These are phyloP conservation scores for Sphaerophoria rueppellii DNA, from an alignment of 2,888 invertebrate genomes.

Conservation along the genomic window DNA sequence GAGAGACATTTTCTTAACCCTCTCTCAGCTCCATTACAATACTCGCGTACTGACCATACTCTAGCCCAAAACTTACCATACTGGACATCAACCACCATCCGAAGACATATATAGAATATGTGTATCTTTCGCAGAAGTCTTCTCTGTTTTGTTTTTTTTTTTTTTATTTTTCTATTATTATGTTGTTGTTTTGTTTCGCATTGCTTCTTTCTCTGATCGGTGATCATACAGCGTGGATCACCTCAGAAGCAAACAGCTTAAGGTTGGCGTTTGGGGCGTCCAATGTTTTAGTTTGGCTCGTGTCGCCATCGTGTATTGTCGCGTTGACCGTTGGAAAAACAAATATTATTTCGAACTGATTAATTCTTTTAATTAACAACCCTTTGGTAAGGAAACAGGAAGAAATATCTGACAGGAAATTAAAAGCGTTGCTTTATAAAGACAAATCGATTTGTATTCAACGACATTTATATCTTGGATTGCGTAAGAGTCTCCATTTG, in stretches of 20 bases:
- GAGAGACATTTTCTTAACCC: slow-evolving; percentile 23
- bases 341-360: slow-evolving; percentile 20
- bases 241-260: slow-evolving; percentile 60
- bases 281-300: slow-evolving; percentile 82
- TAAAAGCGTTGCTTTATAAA: slow-evolving; percentile 18
- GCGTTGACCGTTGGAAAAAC: slow-evolving; percentile 75
- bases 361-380: slow-evolving; percentile 23
- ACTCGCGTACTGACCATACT: slow-evolving; percentile 2
- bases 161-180: slow-evolving; percentile 16
- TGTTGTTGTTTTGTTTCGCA: slow-evolving; percentile 30
- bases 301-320: slow-evolving; percentile 82
- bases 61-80: slow-evolving; percentile 7
- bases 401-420: background rate
- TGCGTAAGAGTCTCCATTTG: slow-evolving; percentile 23
- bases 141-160: slow-evolving; percentile 29
- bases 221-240: slow-evolving; percentile 46
- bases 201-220: slow-evolving; percentile 34
- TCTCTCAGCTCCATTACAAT: background rate
- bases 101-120: slow-evolving; percentile 1
- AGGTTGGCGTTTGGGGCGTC: slow-evolving; percentile 74
- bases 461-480: slow-evolving; percentile 32
- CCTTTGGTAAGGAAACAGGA: slow-evolving; percentile 30
- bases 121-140: slow-evolving; percentile 29
- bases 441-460: slow-evolving; percentile 30
- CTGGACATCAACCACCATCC: slow-evolving; percentile 34